phyloP scores from a whole-genome alignment of 2,888 invertebrate species.

The Apodemia zela region DNA sequence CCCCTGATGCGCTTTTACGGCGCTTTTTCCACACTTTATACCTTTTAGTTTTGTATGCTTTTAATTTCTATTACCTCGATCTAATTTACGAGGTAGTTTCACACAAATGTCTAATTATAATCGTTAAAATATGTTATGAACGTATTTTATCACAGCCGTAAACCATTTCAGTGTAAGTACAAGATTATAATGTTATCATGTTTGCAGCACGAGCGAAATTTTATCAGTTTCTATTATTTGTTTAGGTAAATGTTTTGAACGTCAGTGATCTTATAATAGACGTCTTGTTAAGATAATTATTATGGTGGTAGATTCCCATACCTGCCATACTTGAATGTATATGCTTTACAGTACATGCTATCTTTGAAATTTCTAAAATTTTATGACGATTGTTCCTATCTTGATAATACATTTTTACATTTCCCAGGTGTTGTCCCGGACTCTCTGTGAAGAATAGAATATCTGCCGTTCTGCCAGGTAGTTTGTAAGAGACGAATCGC shows the following conservation, averaged over 20 bases:
- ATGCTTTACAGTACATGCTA: background rate
- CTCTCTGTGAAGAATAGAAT: too few species aligned
- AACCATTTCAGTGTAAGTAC: slow-evolving; percentile 15
- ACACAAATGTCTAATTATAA: slow-evolving; percentile 1
- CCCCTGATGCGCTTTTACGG: slow-evolving; percentile 55
- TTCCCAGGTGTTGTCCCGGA: too few species aligned
- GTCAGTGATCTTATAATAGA: slow-evolving; percentile 34
- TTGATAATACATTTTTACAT: too few species aligned
- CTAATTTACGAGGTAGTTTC: slow-evolving; percentile 7
- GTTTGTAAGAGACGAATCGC: too few species aligned
- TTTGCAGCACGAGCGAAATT: slow-evolving; percentile 56
- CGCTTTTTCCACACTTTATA: slow-evolving; percentile 28
- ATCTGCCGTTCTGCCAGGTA: too few species aligned
- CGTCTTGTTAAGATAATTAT: slow-evolving; percentile 27
- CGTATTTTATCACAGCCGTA: slow-evolving; percentile 15
- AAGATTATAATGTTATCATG: slow-evolving; percentile 48
- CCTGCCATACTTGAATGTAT: background rate
- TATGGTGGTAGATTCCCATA: slow-evolving; percentile 2
- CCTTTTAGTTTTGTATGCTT: slow-evolving; percentile 30
- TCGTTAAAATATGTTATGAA: slow-evolving; percentile 10
- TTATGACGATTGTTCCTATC: too few species aligned
- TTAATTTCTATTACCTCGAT: slow-evolving; percentile 32
- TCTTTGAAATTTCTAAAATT: too few species aligned
- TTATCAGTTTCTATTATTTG: slow-evolving; percentile 56
- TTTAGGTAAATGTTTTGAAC: slow-evolving; percentile 58